Base-by-base conservation (phyloP, 2,888 invertebrate species). In the Gasteruption jaculator region DNA sequence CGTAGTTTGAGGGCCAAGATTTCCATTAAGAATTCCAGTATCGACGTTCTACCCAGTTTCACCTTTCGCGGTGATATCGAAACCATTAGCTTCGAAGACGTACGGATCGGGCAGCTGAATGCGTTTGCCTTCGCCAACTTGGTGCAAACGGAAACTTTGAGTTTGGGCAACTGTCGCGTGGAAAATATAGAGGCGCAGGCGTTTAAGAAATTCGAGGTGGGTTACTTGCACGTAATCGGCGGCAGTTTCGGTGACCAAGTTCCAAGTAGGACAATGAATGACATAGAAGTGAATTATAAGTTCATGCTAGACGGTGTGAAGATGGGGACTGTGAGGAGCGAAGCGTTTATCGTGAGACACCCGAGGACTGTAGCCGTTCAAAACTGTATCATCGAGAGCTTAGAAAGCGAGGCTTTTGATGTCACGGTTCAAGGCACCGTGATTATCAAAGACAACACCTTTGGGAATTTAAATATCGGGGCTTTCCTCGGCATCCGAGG, bases 121-220 rank as follows among this genome's bases (percentile, higher is more conserved):
- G 79, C 87, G 1, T 87, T 84, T 65, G 85, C 86, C 0, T 85
- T 90, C 62, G 83, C 85, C 45, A 85, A 84, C 64, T 76, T 87
- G 29, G 74, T 76, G 32, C 79, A 80, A 53, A 79, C 80, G 35
- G 78, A 82, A 53, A 77, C 74, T 36, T 75, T 89, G 43, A 78
- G 79, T 50, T 72, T 90, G 49, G 74, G 73, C 21, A 76, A 82
- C 54, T 81, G 82, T 41, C 64, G 65, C 3, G 74, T 85, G 30
- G 73, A 77, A 27, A 76, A 73, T 34, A 76, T 87, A 32, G 82
- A 84, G 52, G 77, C 77, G 26, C 81, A 88, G 71, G 80, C 86
- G 2, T 87, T 90, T 58, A 90, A 88, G 60, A 86, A 86, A 69
- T 86, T 90, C 60, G 78, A 81, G 18, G 79, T 84, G 0, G 76